Percentiles rank a stretch among this genome's conserved stretches.
phyloP scores from a whole-genome alignment of 1,140 invertebrate species.

The Cotesia typhae region DNA sequence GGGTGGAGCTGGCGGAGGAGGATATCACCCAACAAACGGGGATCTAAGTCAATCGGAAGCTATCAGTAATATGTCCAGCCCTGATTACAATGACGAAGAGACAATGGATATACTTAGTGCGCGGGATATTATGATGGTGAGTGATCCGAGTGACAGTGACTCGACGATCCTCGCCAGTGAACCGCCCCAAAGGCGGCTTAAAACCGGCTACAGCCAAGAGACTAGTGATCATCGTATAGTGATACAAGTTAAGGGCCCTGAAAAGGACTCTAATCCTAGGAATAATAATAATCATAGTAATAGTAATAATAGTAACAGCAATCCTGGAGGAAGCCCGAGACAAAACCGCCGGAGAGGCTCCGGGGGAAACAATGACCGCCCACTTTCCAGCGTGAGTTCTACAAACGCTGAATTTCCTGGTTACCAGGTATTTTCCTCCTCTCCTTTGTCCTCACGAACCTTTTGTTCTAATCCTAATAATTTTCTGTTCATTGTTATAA shows the following conservation, averaged over 20 bases:
- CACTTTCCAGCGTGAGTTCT: constrained; percentile 47
- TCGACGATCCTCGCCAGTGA: constrained; percentile 81
- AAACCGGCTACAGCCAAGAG: constrained; percentile 61
- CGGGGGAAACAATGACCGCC: constrained; percentile 42
- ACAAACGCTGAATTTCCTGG: constrained; percentile 56
- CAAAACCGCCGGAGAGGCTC: constrained; percentile 47
- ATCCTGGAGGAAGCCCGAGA: constrained; percentile 44
- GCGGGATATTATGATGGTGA: constrained; percentile 82
- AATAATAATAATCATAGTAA: constrained; percentile 36
- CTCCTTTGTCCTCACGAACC: background rate
- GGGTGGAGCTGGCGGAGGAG: constrained; percentile 33
- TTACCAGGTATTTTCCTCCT: constrained; percentile 57
- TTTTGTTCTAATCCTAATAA: background rate
- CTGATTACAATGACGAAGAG: constrained; percentile 83
- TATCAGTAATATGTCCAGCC: constrained; percentile 86
- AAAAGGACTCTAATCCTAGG: constrained; percentile 65
- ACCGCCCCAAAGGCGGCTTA: constrained; percentile 73
- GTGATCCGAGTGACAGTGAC: constrained; percentile 86
- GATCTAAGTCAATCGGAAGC: constrained; percentile 81
- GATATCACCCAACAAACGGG: constrained; percentile 64
- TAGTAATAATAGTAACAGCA: no score
- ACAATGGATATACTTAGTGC: constrained; percentile 73
- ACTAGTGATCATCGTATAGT: constrained; percentile 80
- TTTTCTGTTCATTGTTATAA: no score
- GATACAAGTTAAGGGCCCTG: constrained; percentile 82